Conservation (phyloP, 2,888 invertebrate species). For the Exocentrus adspersus region DNA sequence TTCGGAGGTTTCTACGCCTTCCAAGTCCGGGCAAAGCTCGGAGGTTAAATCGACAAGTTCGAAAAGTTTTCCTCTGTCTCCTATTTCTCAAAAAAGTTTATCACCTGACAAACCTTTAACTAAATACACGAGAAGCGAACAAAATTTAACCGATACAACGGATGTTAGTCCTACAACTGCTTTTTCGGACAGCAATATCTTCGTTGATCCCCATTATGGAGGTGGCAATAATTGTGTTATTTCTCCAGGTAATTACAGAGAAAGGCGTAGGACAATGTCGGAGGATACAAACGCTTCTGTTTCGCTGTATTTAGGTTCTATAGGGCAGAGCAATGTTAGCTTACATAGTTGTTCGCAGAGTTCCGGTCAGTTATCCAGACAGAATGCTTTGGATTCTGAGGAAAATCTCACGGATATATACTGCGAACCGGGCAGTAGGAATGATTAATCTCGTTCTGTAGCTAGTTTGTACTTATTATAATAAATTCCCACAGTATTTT, state of each 20-base stretch:
- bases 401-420: slow-evolving; percentile 57
- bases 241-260: slow-evolving; percentile 32
- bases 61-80: slow-evolving; percentile 51
- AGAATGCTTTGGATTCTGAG: slow-evolving; percentile 58
- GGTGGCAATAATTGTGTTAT: slow-evolving; percentile 30
- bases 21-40: slow-evolving; percentile 52
- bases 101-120: slow-evolving; percentile 46
- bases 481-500: slow-evolving; percentile 30
- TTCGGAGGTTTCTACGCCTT: slow-evolving; percentile 60
- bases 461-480: slow-evolving; percentile 18
- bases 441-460: slow-evolving; percentile 27
- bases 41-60: slow-evolving; percentile 53
- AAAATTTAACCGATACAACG: slow-evolving; percentile 50
- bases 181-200: slow-evolving; percentile 36
- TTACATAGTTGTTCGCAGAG: slow-evolving; percentile 53
- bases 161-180: slow-evolving; percentile 44
- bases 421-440: slow-evolving; percentile 53
- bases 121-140: slow-evolving; percentile 49
- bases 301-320: slow-evolving; percentile 46
- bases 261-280: slow-evolving; percentile 53
- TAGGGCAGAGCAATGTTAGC: slow-evolving; percentile 51
- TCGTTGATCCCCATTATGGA: slow-evolving; percentile 24
- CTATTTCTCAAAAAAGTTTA: slow-evolving; percentile 46
- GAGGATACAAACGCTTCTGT: slow-evolving; percentile 51
- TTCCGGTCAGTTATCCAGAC: slow-evolving; percentile 56